Evolutionary conservation across 2,888 invertebrate genomes (phyloP).

Genomic region (Xestia sexstrigata): DNA sequence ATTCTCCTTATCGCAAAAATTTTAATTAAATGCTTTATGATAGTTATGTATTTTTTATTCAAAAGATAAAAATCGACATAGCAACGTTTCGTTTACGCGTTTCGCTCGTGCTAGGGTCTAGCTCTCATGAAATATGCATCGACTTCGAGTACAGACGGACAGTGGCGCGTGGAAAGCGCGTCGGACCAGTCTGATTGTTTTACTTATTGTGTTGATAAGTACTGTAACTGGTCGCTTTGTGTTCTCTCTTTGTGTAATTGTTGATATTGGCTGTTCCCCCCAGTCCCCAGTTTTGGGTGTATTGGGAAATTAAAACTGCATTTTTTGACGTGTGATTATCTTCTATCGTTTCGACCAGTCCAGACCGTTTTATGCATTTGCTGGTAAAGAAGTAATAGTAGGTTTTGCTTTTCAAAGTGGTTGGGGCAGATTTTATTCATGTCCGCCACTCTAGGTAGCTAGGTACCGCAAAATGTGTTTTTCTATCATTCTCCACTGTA

Average conservation of each 20-base stretch:
- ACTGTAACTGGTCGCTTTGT: constrained; percentile 5
- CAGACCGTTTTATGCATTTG: neutral
- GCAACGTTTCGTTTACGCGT: neutral
- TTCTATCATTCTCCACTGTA: neutral
- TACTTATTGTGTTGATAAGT: constrained; percentile 39
- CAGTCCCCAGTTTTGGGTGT: too few species aligned
- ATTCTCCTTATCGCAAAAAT: neutral
- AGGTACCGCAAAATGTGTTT: neutral
- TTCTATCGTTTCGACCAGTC: too few species aligned
- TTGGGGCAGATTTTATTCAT: neutral
- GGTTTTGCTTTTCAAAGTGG: neutral
- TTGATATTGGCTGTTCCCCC: neutral
- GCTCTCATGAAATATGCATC: constrained; percentile 50
- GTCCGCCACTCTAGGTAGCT: neutral
- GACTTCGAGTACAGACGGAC: constrained; percentile 1
- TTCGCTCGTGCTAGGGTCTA: neutral
- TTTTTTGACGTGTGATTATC: too few species aligned
- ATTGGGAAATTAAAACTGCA: neutral
- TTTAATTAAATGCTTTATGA: neutral
- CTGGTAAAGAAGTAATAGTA: neutral
- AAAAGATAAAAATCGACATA: neutral
- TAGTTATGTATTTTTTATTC: neutral
- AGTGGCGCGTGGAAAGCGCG: constrained; percentile 45
- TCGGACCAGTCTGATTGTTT: constrained; percentile 42
- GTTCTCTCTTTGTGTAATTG: neutral